phyloP scores from a whole-genome alignment of 2,113 vertebrate genomes.

The Isichthys henryi region DNA sequence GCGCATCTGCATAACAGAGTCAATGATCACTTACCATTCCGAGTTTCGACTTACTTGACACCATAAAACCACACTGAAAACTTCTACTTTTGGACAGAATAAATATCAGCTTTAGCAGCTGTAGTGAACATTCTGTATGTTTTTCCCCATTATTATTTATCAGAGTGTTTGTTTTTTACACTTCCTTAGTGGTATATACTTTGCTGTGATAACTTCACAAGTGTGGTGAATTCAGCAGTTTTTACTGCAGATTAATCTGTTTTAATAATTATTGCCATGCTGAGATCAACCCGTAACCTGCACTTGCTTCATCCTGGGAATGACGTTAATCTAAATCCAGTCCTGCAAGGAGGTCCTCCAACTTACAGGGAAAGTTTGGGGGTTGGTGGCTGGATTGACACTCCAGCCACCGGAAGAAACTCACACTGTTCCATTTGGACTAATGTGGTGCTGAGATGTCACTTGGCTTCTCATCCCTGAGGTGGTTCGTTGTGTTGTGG shows the following conservation, averaged over 20 bases:
- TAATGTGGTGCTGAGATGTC: no score
- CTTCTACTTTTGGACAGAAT: neutral
- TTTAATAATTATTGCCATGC: neutral
- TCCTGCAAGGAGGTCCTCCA: no score
- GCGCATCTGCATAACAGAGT: neutral
- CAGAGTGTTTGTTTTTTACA: neutral
- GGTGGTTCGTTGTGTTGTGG: no score
- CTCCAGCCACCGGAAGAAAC: no score
- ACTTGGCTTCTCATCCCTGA: no score
- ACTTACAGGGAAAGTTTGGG: no score
- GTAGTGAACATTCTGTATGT: neutral
- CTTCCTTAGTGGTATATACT: neutral
- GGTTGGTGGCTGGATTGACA: no score
- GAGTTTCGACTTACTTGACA: neutral
- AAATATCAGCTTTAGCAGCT: neutral
- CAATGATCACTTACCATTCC: neutral
- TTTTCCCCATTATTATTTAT: slow-evolving; percentile 1
- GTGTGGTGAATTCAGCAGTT: neutral
- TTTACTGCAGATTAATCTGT: neutral
- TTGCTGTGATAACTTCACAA: neutral
- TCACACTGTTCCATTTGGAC: no score
- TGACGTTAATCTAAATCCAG: no score
- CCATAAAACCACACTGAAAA: neutral
- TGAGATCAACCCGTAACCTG: neutral
- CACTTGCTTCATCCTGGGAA: no score